Percentiles rank a stretch among this genome's conserved stretches.
Evolutionary conservation across 2,888 invertebrate genomes (phyloP).

Genomic region (Pterostichus niger): DNA sequence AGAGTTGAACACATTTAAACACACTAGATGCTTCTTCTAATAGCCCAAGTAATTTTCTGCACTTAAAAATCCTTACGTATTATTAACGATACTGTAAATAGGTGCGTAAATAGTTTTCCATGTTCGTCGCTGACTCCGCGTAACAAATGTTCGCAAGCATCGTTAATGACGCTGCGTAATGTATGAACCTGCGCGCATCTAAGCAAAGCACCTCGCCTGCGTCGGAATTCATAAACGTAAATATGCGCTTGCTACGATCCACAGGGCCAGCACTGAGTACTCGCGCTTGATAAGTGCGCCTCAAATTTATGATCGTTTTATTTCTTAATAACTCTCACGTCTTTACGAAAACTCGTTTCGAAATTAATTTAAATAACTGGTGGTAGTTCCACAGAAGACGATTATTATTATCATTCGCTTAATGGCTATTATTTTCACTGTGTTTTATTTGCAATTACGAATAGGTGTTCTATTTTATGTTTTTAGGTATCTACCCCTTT

Average conservation of each 20-base stretch:
- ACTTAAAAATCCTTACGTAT: conserved; percentile 31
- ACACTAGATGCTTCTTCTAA: conserved; percentile 3
- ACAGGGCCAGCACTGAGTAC: conserved; percentile 18
- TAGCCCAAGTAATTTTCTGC: conserved; percentile 30
- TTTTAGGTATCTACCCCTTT: background rate
- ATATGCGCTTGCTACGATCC: conserved; percentile 16
- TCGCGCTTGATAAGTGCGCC: conserved; percentile 33
- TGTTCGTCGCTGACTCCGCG: conserved; percentile 31
- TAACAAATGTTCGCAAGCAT: conserved; percentile 56
- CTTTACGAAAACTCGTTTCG: conserved; percentile 33
- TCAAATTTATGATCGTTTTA: conserved; percentile 27
- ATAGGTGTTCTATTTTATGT: background rate
- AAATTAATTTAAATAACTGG: conserved; percentile 45
- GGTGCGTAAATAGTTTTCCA: conserved; percentile 59
- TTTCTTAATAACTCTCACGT: conserved; percentile 40
- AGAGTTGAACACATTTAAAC: conserved; percentile 17
- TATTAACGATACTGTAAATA: conserved; percentile 53
- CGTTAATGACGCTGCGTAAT: conserved; percentile 54
- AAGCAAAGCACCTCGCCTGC: background rate
- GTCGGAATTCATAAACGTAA: conserved; percentile 40
- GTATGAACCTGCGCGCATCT: conserved; percentile 20
- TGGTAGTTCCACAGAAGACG: background rate
- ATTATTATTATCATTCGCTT: conserved; percentile 8
- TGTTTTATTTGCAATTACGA: background rate
- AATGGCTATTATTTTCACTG: background rate